phyloP scores from a whole-genome alignment of 2,888 invertebrate genomes.

The Rhagonycha lutea region DNA sequence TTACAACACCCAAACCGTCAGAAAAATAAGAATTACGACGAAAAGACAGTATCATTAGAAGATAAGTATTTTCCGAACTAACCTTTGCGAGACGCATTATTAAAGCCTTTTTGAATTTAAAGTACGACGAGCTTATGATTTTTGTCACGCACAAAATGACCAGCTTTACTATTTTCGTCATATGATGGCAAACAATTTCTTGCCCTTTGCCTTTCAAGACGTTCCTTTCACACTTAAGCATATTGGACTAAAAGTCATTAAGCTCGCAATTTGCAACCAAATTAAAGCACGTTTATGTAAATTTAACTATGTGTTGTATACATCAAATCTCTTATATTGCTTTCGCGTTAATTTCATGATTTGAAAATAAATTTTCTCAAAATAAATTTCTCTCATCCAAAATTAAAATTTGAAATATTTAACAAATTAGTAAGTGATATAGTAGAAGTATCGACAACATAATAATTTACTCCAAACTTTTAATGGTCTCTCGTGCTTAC shows the following conservation, averaged over 20 bases:
- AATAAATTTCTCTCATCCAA: not conserved
- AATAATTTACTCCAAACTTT: not conserved
- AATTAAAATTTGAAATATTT: not conserved
- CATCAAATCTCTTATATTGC: conserved; percentile 26
- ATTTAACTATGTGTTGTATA: conserved; percentile 40
- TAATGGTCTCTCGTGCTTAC: not conserved
- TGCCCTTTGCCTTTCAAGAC: conserved; percentile 9
- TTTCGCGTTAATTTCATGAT: conserved; percentile 6
- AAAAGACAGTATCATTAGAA: conserved; percentile 33
- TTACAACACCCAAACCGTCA: conserved; percentile 28
- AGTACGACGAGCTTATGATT: conserved; percentile 40
- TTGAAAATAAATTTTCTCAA: not conserved
- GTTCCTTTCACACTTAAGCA: not conserved
- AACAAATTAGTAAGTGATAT: not conserved
- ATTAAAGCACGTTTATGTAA: conserved; percentile 43
- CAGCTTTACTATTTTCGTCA: conserved; percentile 39
- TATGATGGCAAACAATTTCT: conserved; percentile 39
- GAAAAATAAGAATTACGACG: conserved; percentile 33
- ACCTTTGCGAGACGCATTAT: not conserved
- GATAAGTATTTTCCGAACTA: conserved; percentile 5
- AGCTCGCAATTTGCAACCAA: conserved; percentile 41
- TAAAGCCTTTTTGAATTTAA: not conserved
- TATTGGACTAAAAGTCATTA: conserved; percentile 33
- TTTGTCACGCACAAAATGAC: conserved; percentile 46
- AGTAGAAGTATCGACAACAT: not conserved